A percentile compares a stretch with the other conserved stretches of the same genome.
Conservation (phyloP, 1,140 invertebrate species). For the Orchestia grillus region DNA sequence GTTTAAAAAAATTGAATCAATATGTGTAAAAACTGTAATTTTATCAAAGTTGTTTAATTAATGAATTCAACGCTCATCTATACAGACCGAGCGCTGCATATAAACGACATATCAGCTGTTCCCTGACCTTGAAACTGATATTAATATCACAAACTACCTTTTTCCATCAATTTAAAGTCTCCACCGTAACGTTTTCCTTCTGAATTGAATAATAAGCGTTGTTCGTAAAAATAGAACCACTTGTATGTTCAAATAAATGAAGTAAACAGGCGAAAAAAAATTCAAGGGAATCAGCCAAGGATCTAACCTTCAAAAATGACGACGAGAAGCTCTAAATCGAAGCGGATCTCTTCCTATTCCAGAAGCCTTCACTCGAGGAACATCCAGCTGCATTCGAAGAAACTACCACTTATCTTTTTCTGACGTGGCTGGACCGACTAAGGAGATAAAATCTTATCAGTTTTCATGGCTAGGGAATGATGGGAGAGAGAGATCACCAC, state of each 20-base stretch:
- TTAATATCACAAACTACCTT: not conserved
- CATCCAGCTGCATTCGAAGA: not conserved
- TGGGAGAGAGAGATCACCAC: not conserved
- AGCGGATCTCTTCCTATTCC: not conserved
- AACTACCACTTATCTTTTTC: not conserved
- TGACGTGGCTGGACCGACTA: not conserved
- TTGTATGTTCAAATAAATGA: not conserved
- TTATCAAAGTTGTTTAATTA: not conserved
- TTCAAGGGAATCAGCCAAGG: slow-evolving; percentile 3
- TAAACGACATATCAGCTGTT: not conserved
- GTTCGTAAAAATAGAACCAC: not conserved
- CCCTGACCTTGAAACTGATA: not conserved
- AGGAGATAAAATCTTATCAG: not conserved
- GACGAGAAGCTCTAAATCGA: not conserved
- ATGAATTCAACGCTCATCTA: not conserved
- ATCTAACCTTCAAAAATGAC: slow-evolving; percentile 24
- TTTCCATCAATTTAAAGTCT: not conserved
- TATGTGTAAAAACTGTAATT: not conserved
- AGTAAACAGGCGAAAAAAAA: not conserved
- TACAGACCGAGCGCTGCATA: slow-evolving; percentile 4
- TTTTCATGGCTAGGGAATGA: not conserved
- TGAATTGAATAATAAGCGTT: not conserved
- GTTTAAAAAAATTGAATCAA: not conserved
- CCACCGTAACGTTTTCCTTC: not conserved
- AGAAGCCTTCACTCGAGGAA: not conserved